Evolutionary conservation across 2,797 vertebrate species (phyloP), one percentile per base, ranked within the genome.

Genomic region (Alfaro cultratus): DNA sequence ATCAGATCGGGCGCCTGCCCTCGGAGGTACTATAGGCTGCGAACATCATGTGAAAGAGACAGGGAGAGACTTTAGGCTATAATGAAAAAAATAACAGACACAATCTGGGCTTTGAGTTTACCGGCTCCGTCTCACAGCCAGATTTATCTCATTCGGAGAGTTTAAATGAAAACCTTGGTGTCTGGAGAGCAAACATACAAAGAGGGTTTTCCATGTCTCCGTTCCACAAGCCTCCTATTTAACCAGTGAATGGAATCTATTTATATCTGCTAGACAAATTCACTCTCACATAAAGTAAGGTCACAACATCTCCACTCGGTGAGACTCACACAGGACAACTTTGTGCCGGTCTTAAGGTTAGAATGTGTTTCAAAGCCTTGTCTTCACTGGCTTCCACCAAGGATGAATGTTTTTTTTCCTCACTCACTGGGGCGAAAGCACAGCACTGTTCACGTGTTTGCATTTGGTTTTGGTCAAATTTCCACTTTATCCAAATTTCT

Each of bases 201-300:
- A 77, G 55, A 77, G 73, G 47, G 80, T 85, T 85, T 49, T 77
- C 72, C 60, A 29, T 9, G n/a, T 73, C 57, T 76, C 7, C 6
- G 45, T 80, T 89, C 78, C 83, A 87, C 90, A 86, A 88, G 86
- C 78, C 73, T 88, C 85, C 87, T 81, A 85, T 86, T 92, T 82
- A 92, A 83, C 85, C 74, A 82, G 49, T 91, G 85, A 93, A 91
- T 80, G 76, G 84, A 74, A 71, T 88, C 89, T 91, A 92, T 93
- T 92, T 94, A 92, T 93, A 90, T 71, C 80, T 73, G 1, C 60
- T 83, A 82, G 89, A 89, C 89, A 80, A 88, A 68, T 82, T 81
- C 81, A 18, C 79, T 85, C 76, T 82, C 83, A 51, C 81, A 90
- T 45, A 83, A 83, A 86, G 87, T 81, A 87, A 87, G 87, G 60